Base-by-base conservation (phyloP, 2,888 invertebrate species). In the Microctonus brassicae region DNA sequence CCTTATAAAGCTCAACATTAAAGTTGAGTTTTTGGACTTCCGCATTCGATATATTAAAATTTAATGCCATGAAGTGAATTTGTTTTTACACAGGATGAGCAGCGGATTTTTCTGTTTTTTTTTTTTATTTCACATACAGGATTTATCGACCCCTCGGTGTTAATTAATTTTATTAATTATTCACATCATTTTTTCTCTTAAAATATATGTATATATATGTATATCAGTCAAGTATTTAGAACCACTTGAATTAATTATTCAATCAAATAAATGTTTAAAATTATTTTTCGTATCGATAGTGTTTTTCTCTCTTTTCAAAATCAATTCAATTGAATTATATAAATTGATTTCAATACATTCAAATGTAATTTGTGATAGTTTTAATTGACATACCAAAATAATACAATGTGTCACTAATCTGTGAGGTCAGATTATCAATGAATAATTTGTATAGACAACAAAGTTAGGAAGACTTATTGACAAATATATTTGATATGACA, bases 81-180 rank as follows among this genome's bases (percentile, higher is more conserved):
- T 72, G 71, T 74, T 60, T 47, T 70, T 61, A 66, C 63, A 66
- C 39, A 29, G 64, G 69, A 11, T 10, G 34, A 69, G 69, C 71
- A 65, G 66, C 69, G 71, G 42, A 36, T 66, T 55, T 47, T 47
- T 36, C 4, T 2, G n/a, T 47, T 47, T 47, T 17, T 47, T 17
- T 3, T n/a, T 17, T 6, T n/a, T 7, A 17, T 47, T 63, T 47
- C 33, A 24, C 20, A n/a, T 26, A 26, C 26, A 39, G 58, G 34
- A 64, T 29, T 74, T 70, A 69, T 75, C 52, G 60, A 69, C 73
- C 58, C 73, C 73, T 7, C 58, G 67, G 55, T 62, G 61, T 39
- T 57, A 70, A 72, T 74, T 67, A 72, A 74, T 72, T 55, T 66
- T 67, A 74, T 74, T 71, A 42, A 24, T 36, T 52, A 24, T 47